Conservation (phyloP, 2,797 vertebrate genomes). For the Margarornis squamiger region DNA sequence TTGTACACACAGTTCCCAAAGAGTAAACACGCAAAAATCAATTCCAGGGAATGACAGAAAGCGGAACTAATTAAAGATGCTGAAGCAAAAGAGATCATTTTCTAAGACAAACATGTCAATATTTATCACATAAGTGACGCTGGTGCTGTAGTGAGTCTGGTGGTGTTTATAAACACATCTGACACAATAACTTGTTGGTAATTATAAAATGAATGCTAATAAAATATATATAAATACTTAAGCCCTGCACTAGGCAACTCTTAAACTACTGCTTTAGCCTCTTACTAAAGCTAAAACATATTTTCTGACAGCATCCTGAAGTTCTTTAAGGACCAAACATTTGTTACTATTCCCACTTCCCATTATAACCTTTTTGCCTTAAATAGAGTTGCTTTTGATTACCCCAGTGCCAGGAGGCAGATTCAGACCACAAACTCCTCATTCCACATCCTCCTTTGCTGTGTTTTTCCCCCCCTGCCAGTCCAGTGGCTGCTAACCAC, state of each 20-base stretch:
- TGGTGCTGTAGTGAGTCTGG: background rate
- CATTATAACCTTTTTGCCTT: background rate
- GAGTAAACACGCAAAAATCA: constrained; percentile 24
- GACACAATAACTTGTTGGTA: background rate
- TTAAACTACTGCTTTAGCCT: background rate
- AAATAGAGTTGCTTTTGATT: background rate
- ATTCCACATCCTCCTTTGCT: background rate
- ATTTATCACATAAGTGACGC: background rate
- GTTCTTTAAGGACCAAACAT: background rate
- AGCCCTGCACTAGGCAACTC: background rate
- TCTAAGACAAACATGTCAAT: background rate
- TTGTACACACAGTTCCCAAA: background rate
- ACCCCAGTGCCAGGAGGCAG: background rate
- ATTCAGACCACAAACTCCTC: background rate
- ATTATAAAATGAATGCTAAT: constrained; percentile 12
- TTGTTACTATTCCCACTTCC: background rate
- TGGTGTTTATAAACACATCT: constrained; percentile 15
- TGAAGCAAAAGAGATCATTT: background rate
- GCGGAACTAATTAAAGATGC: constrained; percentile 33
- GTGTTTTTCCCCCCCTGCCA: accelerated
- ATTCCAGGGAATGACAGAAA: constrained; percentile 13
- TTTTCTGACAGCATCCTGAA: background rate
- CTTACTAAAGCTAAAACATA: background rate
- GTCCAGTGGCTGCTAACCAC: background rate
- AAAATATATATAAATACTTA: constrained; percentile 21